phyloP scores from a whole-genome alignment of 2,888 invertebrate genomes.

The Salpingus planirostris region DNA sequence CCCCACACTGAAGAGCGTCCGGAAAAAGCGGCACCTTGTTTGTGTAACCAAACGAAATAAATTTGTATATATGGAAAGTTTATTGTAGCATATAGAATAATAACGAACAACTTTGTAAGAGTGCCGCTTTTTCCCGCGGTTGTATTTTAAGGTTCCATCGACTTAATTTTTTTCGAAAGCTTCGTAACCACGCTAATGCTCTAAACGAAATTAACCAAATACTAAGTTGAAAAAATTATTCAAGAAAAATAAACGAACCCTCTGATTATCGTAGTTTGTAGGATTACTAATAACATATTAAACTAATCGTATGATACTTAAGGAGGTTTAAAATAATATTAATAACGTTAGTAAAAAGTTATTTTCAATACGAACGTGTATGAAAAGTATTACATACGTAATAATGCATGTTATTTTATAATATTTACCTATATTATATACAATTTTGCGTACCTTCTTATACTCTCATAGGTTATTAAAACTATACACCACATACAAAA shows the following conservation, averaged over 20 bases:
- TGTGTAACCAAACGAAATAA: conserved; percentile 5
- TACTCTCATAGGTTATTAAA: conserved; percentile 12
- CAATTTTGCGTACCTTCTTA: conserved; percentile 27
- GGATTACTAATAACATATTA: no score
- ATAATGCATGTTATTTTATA: conserved; percentile 33
- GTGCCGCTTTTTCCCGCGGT: no score
- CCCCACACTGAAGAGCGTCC: no score
- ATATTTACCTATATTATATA: conserved; percentile 17
- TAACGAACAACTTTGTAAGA: no score
- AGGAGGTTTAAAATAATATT: conserved; percentile 17
- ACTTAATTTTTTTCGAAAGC: no score
- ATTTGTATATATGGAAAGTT: conserved; percentile 36
- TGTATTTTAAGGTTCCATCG: no score
- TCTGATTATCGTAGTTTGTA: conserved; percentile 32
- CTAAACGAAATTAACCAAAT: not conserved
- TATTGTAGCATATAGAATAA: conserved; percentile 18
- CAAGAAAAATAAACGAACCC: conserved; percentile 22
- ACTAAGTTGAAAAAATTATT: conserved; percentile 1
- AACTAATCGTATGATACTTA: conserved; percentile 20
- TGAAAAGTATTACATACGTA: conserved; percentile 25
- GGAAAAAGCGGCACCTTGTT: no score
- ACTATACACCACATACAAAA: conserved; percentile 9
- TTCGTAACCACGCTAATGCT: not conserved
- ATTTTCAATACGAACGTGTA: conserved; percentile 34
- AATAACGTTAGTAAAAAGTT: conserved; percentile 32